A percentile compares a stretch with the other conserved stretches of the same genome.
Conservation (phyloP, 2,797 vertebrate species). For the Spatula clypeata region DNA sequence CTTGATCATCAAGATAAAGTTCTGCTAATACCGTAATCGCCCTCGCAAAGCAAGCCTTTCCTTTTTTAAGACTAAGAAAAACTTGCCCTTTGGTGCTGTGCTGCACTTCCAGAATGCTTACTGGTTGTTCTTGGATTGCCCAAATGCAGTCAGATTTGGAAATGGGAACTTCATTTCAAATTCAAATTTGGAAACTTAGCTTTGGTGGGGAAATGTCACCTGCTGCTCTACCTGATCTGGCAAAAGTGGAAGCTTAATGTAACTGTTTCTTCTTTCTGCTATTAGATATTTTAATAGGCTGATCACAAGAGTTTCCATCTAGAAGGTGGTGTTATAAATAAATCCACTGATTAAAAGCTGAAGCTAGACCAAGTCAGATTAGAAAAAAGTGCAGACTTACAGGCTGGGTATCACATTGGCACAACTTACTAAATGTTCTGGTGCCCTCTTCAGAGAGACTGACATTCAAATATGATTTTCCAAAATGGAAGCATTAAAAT, state of each 20-base stretch:
- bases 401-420: neutral
- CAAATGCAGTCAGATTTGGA: neutral
- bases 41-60: neutral
- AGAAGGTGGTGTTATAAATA: neutral
- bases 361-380: neutral
- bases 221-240: neutral
- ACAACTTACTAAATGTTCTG: neutral
- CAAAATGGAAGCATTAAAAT: neutral
- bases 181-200: neutral
- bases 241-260: neutral
- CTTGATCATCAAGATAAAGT: neutral
- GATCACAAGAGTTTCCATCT: neutral
- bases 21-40: neutral
- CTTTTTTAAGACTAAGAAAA: neutral
- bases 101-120: neutral
- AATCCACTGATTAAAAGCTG: neutral
- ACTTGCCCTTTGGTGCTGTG: neutral
- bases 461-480: neutral
- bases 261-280: neutral
- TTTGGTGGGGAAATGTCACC: neutral
- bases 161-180: neutral
- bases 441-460: conserved; percentile 45
- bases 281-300: neutral
- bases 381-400: neutral
- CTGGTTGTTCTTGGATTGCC: neutral